Evolutionary conservation across 2,888 invertebrate species (phyloP).

Genomic region (Oxyteleia sp.): DNA sequence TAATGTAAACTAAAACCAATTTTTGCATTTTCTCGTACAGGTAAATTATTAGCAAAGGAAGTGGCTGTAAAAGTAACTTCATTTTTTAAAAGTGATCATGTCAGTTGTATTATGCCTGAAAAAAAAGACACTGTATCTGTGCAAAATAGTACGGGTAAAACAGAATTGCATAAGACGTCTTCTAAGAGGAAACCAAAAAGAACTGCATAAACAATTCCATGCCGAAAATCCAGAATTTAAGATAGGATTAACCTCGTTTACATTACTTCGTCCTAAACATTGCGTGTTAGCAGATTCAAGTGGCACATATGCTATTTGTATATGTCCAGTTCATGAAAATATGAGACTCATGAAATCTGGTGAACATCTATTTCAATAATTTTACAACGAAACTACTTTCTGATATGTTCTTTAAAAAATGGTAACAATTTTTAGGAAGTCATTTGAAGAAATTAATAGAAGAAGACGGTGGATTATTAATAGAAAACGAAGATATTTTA

Average conservation of each 20-base stretch:
- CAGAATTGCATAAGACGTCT: conserved; percentile 4
- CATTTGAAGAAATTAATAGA: no score
- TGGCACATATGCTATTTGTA: conserved; percentile 30
- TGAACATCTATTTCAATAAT: no score
- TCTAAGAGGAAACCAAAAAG: conserved; percentile 30
- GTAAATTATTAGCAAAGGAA: conserved; percentile 11
- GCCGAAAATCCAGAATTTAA: conserved; percentile 13
- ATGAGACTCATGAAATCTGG: conserved; percentile 43
- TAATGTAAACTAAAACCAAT: no score
- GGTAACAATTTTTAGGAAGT: no score
- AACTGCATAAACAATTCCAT: conserved; percentile 6
- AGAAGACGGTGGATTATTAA: no score
- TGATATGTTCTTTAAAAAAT: no score
- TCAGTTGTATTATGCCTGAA: conserved; percentile 34
- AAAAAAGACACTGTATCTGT: conserved; percentile 17
- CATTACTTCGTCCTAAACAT: conserved; percentile 16
- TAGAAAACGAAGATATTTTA: conserved; percentile 37
- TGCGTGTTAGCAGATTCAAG: conserved; percentile 7
- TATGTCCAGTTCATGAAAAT: conserved; percentile 40
- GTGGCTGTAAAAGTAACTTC: conserved; percentile 3
- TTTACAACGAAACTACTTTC: no score
- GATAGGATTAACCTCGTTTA: conserved; percentile 11
- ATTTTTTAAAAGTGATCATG: conserved; percentile 33
- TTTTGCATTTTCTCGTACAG: neutral
- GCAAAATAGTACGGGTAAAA: neutral